phyloP scores from a whole-genome alignment of 2,797 vertebrate genomes.

The Liasis olivaceus region DNA sequence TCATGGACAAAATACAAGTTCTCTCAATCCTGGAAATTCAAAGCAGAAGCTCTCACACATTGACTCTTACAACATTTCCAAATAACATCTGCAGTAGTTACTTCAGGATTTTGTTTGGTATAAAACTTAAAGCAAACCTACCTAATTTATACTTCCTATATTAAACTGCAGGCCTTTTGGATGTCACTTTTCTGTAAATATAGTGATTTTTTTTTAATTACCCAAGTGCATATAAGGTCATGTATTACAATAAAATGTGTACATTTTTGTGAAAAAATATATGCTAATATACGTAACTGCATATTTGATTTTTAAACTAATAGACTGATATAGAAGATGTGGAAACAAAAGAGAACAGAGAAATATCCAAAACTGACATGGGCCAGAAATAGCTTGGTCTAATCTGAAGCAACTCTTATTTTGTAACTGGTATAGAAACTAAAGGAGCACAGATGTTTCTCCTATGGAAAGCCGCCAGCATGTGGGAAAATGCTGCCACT shows the following conservation, averaged over 20 bases:
- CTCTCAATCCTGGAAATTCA: background rate
- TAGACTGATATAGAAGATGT: background rate
- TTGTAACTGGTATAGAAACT: background rate
- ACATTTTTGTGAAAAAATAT: background rate
- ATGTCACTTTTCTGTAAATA: background rate
- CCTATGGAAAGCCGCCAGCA: background rate
- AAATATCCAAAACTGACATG: background rate
- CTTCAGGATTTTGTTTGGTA: background rate
- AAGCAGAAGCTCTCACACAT: background rate
- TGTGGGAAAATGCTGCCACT: background rate
- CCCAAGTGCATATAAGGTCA: background rate
- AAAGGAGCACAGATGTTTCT: background rate
- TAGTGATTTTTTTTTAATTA: background rate
- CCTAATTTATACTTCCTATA: background rate
- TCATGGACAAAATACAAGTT: background rate
- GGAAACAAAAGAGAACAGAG: background rate
- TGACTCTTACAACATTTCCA: background rate
- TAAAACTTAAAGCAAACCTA: background rate
- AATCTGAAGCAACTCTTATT: background rate
- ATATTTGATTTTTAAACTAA: background rate
- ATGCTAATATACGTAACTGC: background rate
- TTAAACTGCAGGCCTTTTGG: background rate
- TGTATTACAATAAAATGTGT: background rate
- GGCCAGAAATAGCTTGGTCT: background rate
- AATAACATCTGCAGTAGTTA: background rate